These are phyloP conservation scores for Dallia pectoralis DNA, from an alignment of 2,797 vertebrate genomes.

Conservation along the genomic window DNA sequence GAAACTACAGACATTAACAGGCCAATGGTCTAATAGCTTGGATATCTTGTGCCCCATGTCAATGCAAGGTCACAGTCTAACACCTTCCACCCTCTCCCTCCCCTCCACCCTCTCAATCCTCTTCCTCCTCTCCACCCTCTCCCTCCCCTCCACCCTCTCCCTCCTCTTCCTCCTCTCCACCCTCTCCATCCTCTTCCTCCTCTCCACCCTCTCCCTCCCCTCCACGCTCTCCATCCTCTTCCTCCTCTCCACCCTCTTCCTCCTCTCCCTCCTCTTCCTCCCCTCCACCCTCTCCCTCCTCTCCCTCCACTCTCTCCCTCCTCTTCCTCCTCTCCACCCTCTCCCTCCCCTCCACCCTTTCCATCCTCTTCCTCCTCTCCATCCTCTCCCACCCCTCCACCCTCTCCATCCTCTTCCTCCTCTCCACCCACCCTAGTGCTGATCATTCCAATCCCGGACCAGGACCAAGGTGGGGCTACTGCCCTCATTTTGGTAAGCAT, in stretches of 20 bases:
- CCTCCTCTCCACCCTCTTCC: constrained; percentile 32
- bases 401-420: constrained; percentile 26
- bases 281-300: constrained; percentile 30
- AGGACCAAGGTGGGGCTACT: constrained; percentile 57
- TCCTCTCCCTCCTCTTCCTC: constrained; percentile 16
- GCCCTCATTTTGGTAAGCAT: constrained; percentile 72
- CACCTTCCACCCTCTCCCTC: too few relatives aligned
- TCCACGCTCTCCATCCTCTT: constrained; percentile 41
- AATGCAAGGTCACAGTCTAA: too few relatives aligned
- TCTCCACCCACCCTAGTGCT: constrained; percentile 61
- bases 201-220: constrained; percentile 32
- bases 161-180: constrained; percentile 34
- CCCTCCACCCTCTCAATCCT: background rate
- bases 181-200: constrained; percentile 41
- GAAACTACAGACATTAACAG: too few relatives aligned
- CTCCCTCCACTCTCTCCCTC: constrained; percentile 30
- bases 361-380: too few relatives aligned
- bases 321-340: background rate
- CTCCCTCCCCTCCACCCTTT: too few relatives aligned
- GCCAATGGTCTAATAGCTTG: too few relatives aligned
- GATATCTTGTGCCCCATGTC: too few relatives aligned
- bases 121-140: constrained; percentile 39
- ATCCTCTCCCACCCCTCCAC: too few relatives aligned
- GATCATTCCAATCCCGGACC: constrained; percentile 71
- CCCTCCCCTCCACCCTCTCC: background rate